phyloP scores from a whole-genome alignment of 2,888 invertebrate genomes.

The Eupelmus urozonus region DNA sequence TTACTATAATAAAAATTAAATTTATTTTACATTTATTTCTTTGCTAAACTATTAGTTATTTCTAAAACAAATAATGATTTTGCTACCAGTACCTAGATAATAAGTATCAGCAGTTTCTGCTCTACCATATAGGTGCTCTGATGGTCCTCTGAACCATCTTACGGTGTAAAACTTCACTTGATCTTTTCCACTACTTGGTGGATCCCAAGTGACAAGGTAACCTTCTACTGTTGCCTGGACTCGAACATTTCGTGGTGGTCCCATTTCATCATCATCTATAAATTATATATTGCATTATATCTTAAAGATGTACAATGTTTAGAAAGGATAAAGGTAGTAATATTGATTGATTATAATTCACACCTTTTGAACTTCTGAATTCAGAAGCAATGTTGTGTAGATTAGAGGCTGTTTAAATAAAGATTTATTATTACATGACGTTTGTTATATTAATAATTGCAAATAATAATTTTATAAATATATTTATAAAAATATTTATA shows the following conservation, averaged over 20 bases:
- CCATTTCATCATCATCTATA: constrained; percentile 77
- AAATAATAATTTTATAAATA: too few relatives aligned
- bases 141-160: constrained; percentile 84
- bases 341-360: not conserved
- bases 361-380: constrained; percentile 70
- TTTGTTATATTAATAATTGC: too few relatives aligned
- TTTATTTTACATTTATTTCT: not conserved
- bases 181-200: constrained; percentile 81
- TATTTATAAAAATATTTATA: not conserved
- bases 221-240: constrained; percentile 86
- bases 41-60: not conserved
- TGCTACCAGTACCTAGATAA: constrained; percentile 80
- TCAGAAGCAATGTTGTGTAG: constrained; percentile 71
- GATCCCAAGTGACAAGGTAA: constrained; percentile 87
- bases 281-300: not conserved
- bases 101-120: constrained; percentile 85
- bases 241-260: constrained; percentile 84
- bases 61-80: not conserved
- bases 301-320: too few relatives aligned
- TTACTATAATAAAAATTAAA: constrained; percentile 80
- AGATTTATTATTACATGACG: not conserved
- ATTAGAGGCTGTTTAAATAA: constrained; percentile 64
- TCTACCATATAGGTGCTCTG: constrained; percentile 82
- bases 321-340: not conserved
- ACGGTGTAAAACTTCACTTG: constrained; percentile 82